These are phyloP conservation scores for Leucoraja ocellata DNA, from an alignment of 2,797 vertebrate species.

Conservation along the genomic window DNA sequence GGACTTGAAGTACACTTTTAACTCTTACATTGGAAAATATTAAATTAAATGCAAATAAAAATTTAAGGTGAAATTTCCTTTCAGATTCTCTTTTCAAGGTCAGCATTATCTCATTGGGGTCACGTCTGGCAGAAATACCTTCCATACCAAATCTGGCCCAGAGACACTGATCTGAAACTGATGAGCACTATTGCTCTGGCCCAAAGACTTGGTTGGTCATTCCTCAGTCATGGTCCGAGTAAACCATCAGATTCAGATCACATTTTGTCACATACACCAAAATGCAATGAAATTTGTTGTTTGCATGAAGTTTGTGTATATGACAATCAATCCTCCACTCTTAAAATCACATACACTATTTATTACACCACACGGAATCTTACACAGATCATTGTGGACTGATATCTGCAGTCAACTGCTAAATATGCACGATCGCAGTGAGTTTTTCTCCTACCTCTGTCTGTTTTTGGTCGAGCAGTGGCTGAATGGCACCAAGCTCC, in stretches of 20 bases:
- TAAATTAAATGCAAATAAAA: neutral
- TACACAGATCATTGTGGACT: neutral
- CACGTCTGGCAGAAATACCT: neutral
- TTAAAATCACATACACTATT: neutral
- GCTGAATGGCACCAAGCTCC: conserved; percentile 54
- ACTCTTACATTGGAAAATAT: neutral
- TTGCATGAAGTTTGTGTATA: too few species aligned
- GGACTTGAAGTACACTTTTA: neutral
- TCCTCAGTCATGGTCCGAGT: neutral
- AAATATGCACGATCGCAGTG: neutral
- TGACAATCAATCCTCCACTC: neutral
- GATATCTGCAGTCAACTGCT: neutral
- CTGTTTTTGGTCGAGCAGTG: conserved; percentile 54
- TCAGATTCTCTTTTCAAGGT: neutral
- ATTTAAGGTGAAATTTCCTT: neutral
- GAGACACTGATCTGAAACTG: neutral
- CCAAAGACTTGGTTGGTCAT: too few species aligned
- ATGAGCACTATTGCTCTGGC: too few species aligned
- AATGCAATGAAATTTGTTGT: too few species aligned
- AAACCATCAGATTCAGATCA: too few species aligned
- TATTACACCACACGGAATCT: neutral
- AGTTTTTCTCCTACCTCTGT: conserved; percentile 56
- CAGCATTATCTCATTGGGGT: neutral
- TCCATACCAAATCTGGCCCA: neutral
- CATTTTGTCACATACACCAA: too few species aligned